phyloP scores from a whole-genome alignment of 2,797 vertebrate species.

The Danionella dracula region DNA sequence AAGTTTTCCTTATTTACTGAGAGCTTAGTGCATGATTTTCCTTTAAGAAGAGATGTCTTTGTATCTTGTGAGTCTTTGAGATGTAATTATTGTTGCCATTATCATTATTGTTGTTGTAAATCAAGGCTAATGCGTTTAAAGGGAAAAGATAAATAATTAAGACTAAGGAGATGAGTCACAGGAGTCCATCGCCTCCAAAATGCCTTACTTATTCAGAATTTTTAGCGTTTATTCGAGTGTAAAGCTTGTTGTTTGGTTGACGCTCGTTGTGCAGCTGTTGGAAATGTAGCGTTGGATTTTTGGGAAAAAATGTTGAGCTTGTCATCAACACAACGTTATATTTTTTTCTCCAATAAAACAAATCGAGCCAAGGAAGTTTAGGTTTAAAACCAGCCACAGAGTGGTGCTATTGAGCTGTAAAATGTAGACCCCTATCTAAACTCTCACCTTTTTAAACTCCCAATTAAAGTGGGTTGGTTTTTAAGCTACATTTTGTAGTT shows the following conservation, averaged over 20 bases:
- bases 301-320: slow-evolving; percentile 15
- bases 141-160: not conserved
- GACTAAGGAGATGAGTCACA: not conserved
- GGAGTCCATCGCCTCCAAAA: not conserved
- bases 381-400: slow-evolving; percentile 61
- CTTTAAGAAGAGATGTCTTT: not conserved
- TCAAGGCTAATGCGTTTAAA: not conserved
- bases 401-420: slow-evolving; percentile 71
- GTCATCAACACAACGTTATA: slow-evolving; percentile 31
- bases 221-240: too few relatives aligned
- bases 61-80: not conserved
- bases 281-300: too few relatives aligned
- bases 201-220: too few relatives aligned
- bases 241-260: too few relatives aligned
- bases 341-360: not conserved
- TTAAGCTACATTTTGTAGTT: too few relatives aligned
- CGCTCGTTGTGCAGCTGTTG: too few relatives aligned
- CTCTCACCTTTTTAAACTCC: too few relatives aligned
- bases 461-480: too few relatives aligned
- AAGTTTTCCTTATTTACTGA: slow-evolving; percentile 9
- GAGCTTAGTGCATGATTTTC: not conserved
- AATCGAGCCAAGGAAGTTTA: not conserved
- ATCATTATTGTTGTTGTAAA: not conserved
- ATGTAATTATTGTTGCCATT: not conserved
- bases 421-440: not conserved